Evolutionary conservation across 2,888 invertebrate species (phyloP).

Genomic region (Thysanoteuthis rhombus): DNA sequence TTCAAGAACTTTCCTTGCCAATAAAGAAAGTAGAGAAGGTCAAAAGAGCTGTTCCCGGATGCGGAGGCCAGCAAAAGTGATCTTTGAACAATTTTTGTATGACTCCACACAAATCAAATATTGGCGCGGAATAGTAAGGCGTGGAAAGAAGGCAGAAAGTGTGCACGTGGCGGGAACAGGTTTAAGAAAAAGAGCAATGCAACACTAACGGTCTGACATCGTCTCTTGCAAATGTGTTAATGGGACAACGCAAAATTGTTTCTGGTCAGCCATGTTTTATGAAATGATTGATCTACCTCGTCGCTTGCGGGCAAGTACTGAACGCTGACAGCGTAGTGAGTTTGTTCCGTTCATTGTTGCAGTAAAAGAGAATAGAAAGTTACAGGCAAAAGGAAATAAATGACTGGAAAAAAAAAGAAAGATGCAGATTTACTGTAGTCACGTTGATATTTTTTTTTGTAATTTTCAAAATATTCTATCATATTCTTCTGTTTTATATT

Average conservation of each 20-base stretch:
- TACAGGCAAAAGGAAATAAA: background rate
- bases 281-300: background rate
- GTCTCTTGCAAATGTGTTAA: background rate
- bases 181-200: background rate
- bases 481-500: too few relatives aligned
- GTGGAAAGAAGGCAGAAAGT: background rate
- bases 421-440: background rate
- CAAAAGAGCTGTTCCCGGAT: background rate
- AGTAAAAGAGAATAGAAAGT: too few relatives aligned
- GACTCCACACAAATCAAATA: background rate
- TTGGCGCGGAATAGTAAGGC: background rate
- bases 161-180: background rate
- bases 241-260: background rate
- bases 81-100: background rate
- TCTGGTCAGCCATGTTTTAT: background rate
- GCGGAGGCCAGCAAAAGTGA: background rate
- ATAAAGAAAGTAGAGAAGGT: background rate
- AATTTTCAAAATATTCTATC: too few relatives aligned
- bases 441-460: background rate
- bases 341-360: too few relatives aligned
- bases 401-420: background rate
- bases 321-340: background rate
- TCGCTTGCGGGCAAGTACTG: background rate
- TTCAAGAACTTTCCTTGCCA: background rate
- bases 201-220: background rate